Percentiles rank a stretch among this genome's conserved stretches.
These are phyloP conservation scores for Phrynocephalus vlangalii DNA, from an alignment of 2,797 vertebrate species.

Conservation along the genomic window DNA sequence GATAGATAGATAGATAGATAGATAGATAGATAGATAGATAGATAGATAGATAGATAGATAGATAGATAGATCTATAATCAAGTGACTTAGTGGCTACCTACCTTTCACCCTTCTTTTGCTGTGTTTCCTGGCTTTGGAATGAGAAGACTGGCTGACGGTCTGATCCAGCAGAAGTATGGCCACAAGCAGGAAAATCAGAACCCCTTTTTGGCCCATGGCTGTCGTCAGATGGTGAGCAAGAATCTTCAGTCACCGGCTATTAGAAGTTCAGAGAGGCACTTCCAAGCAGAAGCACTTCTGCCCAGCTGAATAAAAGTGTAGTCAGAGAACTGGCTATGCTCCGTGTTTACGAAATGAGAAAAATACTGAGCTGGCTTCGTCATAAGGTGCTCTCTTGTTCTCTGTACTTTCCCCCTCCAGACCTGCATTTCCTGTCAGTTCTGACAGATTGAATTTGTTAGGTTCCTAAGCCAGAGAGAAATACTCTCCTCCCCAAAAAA, in stretches of 20 bases:
- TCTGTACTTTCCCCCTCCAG: conserved; percentile 26
- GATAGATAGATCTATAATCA: no score
- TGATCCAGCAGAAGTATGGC: conserved; percentile 83
- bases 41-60: no score
- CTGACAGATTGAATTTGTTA: conserved; percentile 23
- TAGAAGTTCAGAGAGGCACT: conserved; percentile 54
- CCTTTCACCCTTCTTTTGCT: conserved; percentile 85
- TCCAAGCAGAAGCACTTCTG: conserved; percentile 75
- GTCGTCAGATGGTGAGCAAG: conserved; percentile 43
- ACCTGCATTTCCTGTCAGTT: conserved; percentile 53
- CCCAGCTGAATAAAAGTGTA: conserved; percentile 75
- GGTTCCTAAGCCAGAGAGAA: background rate
- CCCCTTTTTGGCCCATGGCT: conserved; percentile 86
- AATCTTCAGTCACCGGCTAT: conserved; percentile 44
- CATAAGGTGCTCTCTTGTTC: conserved; percentile 87
- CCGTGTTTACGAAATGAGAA: conserved; percentile 77
- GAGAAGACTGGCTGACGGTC: conserved; percentile 79
- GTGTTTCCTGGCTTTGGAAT: conserved; percentile 84
- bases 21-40: no score
- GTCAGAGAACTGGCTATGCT: conserved; percentile 76
- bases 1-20: no score
- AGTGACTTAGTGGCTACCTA: conserved; percentile 68
- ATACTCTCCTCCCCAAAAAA: background rate
- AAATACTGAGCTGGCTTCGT: conserved; percentile 74
- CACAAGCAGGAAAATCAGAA: conserved; percentile 82